phyloP scores from a whole-genome alignment of 1,140 invertebrate species.

The Paraescarpia echinospica region DNA sequence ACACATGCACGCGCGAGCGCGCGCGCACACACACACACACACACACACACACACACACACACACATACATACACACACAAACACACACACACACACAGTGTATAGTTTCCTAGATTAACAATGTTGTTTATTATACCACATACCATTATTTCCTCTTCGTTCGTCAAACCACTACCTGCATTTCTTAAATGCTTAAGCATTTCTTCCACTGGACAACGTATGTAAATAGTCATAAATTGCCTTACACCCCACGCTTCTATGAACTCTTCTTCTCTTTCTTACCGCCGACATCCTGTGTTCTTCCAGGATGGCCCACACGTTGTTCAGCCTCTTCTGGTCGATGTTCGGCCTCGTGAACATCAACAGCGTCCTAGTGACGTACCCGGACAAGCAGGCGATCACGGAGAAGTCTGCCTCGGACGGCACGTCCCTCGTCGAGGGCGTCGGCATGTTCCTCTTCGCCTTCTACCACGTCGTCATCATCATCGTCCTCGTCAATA shows the following conservation, averaged over 20 bases:
- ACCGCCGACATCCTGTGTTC: neutral
- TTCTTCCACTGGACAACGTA: neutral
- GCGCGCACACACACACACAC: too few species aligned
- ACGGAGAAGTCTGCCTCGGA: constrained; percentile 9
- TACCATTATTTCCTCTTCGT: neutral
- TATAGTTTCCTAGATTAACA: neutral
- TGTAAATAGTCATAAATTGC: too few species aligned
- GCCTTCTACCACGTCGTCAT: constrained; percentile 62
- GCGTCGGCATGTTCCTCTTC: constrained; percentile 64
- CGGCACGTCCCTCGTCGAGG: constrained; percentile 53
- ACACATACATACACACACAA: too few species aligned
- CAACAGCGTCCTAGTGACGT: constrained; percentile 29
- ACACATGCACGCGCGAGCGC: too few species aligned
- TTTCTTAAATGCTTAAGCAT: neutral
- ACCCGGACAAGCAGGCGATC: constrained; percentile 25
- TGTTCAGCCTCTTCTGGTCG: constrained; percentile 76
- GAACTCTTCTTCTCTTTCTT: too few species aligned
- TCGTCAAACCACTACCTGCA: neutral
- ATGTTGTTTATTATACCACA: neutral
- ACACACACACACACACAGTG: too few species aligned
- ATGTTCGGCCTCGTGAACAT: constrained; percentile 73
- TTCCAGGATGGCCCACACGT: constrained; percentile 63
- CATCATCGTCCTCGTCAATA: constrained; percentile 67
- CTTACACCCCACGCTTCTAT: too few species aligned
- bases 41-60: too few species aligned